Evolutionary conservation across 2,113 vertebrate genomes (phyloP).

Genomic region (Typhlomys cinereus): DNA sequence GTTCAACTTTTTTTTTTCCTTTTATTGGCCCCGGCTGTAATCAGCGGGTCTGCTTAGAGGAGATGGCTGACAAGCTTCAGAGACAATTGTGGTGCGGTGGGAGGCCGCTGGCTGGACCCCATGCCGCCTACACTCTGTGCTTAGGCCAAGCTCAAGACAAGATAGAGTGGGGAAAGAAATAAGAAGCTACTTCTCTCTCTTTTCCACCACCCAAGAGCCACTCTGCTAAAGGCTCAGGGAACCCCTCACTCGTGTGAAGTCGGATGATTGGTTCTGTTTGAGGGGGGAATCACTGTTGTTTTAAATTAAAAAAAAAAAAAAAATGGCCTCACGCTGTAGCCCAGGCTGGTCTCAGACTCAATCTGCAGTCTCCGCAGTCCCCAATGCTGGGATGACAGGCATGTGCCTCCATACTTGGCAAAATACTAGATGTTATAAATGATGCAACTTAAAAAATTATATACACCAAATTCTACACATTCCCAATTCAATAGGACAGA

Average conservation of each 20-base stretch:
- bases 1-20: background rate
- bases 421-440: background rate
- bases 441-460: background rate
- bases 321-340: background rate
- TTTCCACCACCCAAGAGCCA: background rate
- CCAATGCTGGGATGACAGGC: background rate
- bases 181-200: background rate
- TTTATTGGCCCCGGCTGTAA: background rate
- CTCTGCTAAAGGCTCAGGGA: background rate
- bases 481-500: background rate
- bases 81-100: background rate
- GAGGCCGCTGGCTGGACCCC: background rate
- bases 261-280: background rate
- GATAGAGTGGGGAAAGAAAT: background rate
- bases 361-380: background rate
- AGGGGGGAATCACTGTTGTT: background rate
- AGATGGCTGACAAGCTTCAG: background rate
- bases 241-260: background rate
- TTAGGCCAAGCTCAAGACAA: conserved; percentile 18
- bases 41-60: background rate
- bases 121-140: background rate
- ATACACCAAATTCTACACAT: background rate
- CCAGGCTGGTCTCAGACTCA: background rate
- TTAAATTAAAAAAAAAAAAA: too few species aligned
- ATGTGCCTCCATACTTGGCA: background rate